Evolutionary conservation across 2,888 invertebrate species (phyloP).

Genomic region (Linnaemya vulpina): DNA sequence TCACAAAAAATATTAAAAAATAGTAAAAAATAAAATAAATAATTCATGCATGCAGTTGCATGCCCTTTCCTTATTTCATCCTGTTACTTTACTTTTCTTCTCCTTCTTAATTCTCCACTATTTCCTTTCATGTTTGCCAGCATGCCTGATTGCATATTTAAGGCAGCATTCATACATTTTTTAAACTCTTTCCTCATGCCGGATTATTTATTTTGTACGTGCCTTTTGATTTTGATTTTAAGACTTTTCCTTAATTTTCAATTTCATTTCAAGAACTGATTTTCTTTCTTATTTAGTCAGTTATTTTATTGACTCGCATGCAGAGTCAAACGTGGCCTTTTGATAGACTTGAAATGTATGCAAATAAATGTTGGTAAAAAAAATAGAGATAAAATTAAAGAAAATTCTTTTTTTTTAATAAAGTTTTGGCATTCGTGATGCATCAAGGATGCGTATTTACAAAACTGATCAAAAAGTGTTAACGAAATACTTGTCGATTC

Average conservation of each 20-base stretch:
- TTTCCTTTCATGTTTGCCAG: background rate
- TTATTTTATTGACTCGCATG: constrained; percentile 50
- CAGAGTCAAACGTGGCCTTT: constrained; percentile 35
- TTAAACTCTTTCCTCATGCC: constrained; percentile 10
- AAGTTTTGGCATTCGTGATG: background rate
- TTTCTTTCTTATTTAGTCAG: constrained; percentile 4
- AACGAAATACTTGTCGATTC: background rate
- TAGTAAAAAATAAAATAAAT: background rate
- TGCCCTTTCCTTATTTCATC: background rate
- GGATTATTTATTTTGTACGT: constrained; percentile 23
- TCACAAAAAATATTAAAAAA: too few relatives aligned
- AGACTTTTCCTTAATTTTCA: background rate
- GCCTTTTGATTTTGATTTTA: constrained; percentile 41
- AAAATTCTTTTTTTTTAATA: constrained; percentile 17
- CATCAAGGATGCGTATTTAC: background rate
- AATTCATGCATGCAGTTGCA: background rate
- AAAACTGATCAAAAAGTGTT: background rate
- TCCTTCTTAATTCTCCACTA: background rate
- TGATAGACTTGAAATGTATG: constrained; percentile 8
- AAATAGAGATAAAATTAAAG: background rate
- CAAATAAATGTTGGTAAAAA: constrained; percentile 7
- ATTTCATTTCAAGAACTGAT: background rate
- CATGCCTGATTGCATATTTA: constrained; percentile 58
- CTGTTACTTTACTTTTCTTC: background rate
- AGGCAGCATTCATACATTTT: constrained; percentile 54